Percentiles rank a stretch among this genome's conserved stretches.
phyloP scores from a whole-genome alignment of 1,140 invertebrate genomes.

The Zaprionus kolodkinae region DNA sequence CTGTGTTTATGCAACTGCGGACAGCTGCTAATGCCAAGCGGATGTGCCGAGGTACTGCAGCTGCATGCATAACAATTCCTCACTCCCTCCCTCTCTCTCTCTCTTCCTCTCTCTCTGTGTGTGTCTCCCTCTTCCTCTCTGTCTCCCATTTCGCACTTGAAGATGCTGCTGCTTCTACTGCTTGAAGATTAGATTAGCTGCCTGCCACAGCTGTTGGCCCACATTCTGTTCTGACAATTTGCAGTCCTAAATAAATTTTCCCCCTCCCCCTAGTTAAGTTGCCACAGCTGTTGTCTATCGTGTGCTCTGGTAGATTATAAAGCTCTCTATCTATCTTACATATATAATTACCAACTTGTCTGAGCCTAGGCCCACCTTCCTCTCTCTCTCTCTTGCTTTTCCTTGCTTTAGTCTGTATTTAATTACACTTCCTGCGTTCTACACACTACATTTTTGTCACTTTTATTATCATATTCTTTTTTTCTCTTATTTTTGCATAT shows the following conservation, averaged over 20 bases:
- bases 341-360: background rate
- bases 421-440: slow-evolving; percentile 63
- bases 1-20: slow-evolving; percentile 42
- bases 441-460: slow-evolving; percentile 51
- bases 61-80: slow-evolving; percentile 15
- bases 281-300: background rate
- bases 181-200: slow-evolving; percentile 37
- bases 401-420: slow-evolving; percentile 45
- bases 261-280: background rate
- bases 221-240: slow-evolving; percentile 7
- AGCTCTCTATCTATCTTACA: background rate
- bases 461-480: slow-evolving; percentile 30
- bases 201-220: slow-evolving; percentile 27
- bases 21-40: slow-evolving; percentile 46
- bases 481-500: slow-evolving; percentile 15
- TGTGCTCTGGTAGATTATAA: background rate
- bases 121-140: background rate
- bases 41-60: slow-evolving; percentile 25
- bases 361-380: background rate
- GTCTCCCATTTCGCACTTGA: slow-evolving; percentile 20
- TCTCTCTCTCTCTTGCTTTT: background rate
- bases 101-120: background rate
- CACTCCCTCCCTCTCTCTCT: background rate
- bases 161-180: slow-evolving; percentile 2
- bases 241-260: slow-evolving; percentile 4